Evolutionary conservation across 2,113 vertebrate genomes (phyloP), one percentile per base, ranked within the genome.

Genomic region (Tragelaphus imberbis): DNA sequence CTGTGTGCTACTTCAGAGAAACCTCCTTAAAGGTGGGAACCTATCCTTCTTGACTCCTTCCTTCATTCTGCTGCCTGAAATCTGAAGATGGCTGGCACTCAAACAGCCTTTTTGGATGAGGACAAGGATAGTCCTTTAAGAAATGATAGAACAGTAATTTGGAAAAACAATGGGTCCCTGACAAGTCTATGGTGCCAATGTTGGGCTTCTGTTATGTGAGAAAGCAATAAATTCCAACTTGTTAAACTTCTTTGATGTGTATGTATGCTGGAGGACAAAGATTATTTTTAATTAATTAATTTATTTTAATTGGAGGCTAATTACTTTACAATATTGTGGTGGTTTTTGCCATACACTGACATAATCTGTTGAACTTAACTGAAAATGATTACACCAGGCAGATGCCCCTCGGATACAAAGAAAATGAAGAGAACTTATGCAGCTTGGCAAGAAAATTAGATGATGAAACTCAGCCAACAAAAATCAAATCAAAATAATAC

Each of bases 401-500:
- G 65, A 33, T 75, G 11, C 58, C 49, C 15, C 56, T 92, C 58
- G 44, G 79, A 63, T 53, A 40, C 36, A 71, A 79, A 96, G 61
- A 59, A 86, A 92, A 91, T 9, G 88, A 8, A 85, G 1, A 79
- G 40, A 19, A 17, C 8, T 91, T 85, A 21, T 85, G n/a, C 95
- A 91, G 30, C 15, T 80, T 59, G 56, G 89, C 40, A 86, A 68
- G 33, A 95, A 91, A 90, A 89, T 92, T 44, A 44, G 8, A 85
- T 93, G 51, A 88, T 56, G 27, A 86, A 90, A 55, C 21, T 84
- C 59, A 51, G 40, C 16, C 40, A 82, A 61, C 58, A 49, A 82
- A 96, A 90, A 44, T 90, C 10, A 88, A 89, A 88, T 53, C 7
- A 94, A 92, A 90, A 86, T 51, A 90, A 82, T n/a, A 75, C 6